Evolutionary conservation across 2,113 vertebrate species (phyloP).

Genomic region (Melanerpes aurifrons): DNA sequence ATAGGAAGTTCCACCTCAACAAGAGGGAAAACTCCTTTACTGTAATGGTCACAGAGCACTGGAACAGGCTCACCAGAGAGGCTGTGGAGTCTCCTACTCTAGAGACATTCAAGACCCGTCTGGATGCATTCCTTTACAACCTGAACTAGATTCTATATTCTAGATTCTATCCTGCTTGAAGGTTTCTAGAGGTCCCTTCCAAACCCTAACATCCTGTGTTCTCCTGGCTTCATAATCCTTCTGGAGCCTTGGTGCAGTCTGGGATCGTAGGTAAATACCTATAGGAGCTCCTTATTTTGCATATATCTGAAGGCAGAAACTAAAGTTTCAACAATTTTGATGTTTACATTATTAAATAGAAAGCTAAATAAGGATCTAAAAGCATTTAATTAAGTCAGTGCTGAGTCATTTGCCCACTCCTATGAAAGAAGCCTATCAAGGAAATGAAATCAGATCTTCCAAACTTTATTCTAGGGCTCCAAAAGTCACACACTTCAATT

Average conservation of each 20-base stretch:
- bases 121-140: too few species aligned
- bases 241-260: accelerated
- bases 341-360: not conserved
- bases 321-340: not conserved
- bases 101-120: too few species aligned
- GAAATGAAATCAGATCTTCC: not conserved
- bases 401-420: not conserved
- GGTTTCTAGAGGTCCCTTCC: too few species aligned
- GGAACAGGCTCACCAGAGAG: too few species aligned
- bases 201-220: too few species aligned
- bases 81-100: too few species aligned
- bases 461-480: not conserved
- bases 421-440: not conserved
- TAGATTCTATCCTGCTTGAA: too few species aligned
- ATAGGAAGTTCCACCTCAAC: too few species aligned
- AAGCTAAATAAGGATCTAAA: not conserved
- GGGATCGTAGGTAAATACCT: not conserved
- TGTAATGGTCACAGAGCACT: too few species aligned
- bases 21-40: too few species aligned
- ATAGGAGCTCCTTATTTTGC: not conserved
- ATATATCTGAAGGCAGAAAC: not conserved
- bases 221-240: not conserved
- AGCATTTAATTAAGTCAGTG: not conserved
- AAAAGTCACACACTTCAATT: not conserved
- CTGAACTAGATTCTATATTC: too few species aligned